Conservation (phyloP, 2,113 vertebrate genomes). For the Enhydra lutris region DNA sequence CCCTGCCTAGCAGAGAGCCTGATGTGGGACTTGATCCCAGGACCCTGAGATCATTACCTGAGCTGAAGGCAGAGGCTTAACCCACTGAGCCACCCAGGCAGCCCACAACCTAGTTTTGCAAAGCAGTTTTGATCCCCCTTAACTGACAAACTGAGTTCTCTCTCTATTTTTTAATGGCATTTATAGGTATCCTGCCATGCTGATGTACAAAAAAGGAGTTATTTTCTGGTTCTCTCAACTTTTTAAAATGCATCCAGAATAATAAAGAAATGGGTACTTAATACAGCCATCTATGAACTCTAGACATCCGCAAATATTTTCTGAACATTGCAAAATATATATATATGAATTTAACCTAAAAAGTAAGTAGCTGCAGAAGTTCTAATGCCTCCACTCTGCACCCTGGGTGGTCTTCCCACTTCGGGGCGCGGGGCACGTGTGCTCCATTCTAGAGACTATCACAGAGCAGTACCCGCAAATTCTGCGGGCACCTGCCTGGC, state of each 20-base stretch:
- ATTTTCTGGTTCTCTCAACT: background rate
- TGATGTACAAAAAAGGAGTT: background rate
- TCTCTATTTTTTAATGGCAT: background rate
- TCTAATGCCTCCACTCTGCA: background rate
- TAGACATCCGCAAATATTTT: background rate
- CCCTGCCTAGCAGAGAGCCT: too few relatives aligned
- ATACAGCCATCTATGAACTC: background rate
- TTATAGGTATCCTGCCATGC: background rate
- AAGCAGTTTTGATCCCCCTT: background rate
- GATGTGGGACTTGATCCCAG: too few relatives aligned
- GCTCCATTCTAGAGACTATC: background rate
- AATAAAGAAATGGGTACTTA: background rate
- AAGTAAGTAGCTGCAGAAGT: background rate
- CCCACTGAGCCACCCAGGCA: too few relatives aligned
- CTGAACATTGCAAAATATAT: background rate
- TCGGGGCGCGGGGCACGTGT: rapidly evolving
- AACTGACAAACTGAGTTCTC: background rate
- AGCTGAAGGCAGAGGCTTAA: too few relatives aligned
- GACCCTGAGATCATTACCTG: too few relatives aligned
- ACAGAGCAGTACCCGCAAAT: background rate
- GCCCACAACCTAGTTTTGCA: background rate
- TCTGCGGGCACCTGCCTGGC: background rate
- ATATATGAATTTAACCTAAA: background rate
- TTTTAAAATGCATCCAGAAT: background rate
- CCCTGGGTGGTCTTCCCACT: background rate